phyloP scores from a whole-genome alignment of 2,113 vertebrate genomes.

The Fulmarus glacialis region DNA sequence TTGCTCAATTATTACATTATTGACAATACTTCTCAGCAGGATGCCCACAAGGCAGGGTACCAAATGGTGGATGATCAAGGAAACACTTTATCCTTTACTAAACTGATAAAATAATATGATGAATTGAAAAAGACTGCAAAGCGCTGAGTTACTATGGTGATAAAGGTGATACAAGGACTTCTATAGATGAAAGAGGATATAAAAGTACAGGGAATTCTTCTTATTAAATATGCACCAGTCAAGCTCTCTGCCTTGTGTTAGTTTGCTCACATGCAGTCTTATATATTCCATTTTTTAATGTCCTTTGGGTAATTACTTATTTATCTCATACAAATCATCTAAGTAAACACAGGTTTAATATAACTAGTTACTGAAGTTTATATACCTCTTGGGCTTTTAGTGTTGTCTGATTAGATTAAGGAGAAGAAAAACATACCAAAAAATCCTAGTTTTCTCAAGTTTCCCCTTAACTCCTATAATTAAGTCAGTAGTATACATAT shows the following conservation, averaged over 20 bases:
- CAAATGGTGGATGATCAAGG: not conserved
- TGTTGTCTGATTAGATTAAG: constrained; percentile 69
- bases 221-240: constrained; percentile 58
- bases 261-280: constrained; percentile 47
- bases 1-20: not conserved
- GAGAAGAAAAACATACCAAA: constrained; percentile 62
- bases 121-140: not conserved
- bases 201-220: constrained; percentile 17
- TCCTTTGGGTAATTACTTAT: constrained; percentile 64
- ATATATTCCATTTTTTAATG: constrained; percentile 63
- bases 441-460: constrained; percentile 65
- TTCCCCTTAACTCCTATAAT: constrained; percentile 33
- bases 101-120: not conserved
- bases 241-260: constrained; percentile 26
- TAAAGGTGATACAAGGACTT: constrained; percentile 66
- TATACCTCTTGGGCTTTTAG: constrained; percentile 61
- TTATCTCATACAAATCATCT: constrained; percentile 66
- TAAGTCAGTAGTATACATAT: constrained; percentile 31
- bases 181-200: constrained; percentile 40
- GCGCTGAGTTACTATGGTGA: constrained; percentile 43
- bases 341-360: constrained; percentile 69
- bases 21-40: not conserved
- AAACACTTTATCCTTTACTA: not conserved
- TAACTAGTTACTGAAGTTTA: constrained; percentile 52
- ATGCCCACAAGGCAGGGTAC: not conserved